These are phyloP conservation scores for Myrmophylax atrothorax DNA, from an alignment of 2,113 vertebrate species.

Conservation along the genomic window DNA sequence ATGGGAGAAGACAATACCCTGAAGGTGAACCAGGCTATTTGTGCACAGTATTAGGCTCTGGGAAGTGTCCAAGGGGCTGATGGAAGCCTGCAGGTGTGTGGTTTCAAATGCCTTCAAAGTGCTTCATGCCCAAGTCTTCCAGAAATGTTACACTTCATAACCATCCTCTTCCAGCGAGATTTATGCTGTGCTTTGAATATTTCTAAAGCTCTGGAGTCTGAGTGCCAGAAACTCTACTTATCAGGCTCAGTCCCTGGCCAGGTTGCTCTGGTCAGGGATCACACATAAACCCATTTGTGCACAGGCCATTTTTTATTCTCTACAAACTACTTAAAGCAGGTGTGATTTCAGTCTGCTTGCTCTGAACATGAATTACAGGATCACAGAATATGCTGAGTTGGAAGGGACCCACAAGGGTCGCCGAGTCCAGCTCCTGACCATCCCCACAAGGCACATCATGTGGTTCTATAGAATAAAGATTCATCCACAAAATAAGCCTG, in stretches of 20 bases:
- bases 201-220: not conserved
- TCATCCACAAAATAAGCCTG: not conserved
- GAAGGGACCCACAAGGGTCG: not conserved
- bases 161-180: conserved; percentile 16
- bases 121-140: not conserved
- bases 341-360: not conserved
- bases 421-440: not conserved
- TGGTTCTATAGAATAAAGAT: not conserved
- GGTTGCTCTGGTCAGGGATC: not conserved
- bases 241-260: not conserved
- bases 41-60: conserved; percentile 21
- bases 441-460: not conserved
- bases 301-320: not conserved
- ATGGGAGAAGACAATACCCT: conserved; percentile 65
- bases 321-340: not conserved
- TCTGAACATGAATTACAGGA: not conserved
- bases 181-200: conserved; percentile 29
- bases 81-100: conserved; percentile 41
- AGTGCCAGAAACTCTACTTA: conserved; percentile 9
- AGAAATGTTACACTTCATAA: conserved; percentile 5
- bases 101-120: conserved; percentile 37
- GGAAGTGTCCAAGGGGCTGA: conserved; percentile 21
- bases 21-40: conserved; percentile 56
- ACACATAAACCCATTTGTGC: not conserved
- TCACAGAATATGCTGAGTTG: not conserved